These are phyloP conservation scores for Digitonthophagus gazella DNA, from an alignment of 2,888 invertebrate genomes.

Conservation along the genomic window DNA sequence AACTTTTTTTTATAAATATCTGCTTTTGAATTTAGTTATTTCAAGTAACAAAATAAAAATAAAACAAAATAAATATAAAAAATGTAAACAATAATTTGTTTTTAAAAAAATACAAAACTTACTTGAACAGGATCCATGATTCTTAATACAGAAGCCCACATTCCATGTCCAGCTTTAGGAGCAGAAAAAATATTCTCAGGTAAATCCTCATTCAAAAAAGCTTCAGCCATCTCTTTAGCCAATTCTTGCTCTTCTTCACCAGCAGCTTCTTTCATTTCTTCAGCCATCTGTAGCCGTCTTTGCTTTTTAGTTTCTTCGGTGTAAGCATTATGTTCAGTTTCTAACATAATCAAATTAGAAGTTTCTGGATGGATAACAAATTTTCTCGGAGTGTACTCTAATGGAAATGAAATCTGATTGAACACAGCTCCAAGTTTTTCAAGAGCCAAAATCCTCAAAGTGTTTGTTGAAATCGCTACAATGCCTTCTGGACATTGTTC, in stretches of 20 bases:
- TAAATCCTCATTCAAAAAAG: conserved; percentile 90
- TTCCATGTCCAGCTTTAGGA: conserved; percentile 91
- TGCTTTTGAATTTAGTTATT: too few relatives aligned
- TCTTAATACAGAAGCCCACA: conserved; percentile 93
- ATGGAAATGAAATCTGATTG: conserved; percentile 89
- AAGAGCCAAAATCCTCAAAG: conserved; percentile 91
- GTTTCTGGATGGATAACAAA: conserved; percentile 92
- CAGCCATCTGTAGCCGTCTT: conserved; percentile 91
- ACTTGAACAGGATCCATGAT: conserved; percentile 78
- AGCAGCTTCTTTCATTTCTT: conserved; percentile 97
- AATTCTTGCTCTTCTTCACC: conserved; percentile 93
- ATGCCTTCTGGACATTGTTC: conserved; percentile 99
- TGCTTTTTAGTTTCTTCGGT: conserved; percentile 95
- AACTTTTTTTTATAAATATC: too few relatives aligned
- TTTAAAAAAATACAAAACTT: conserved; percentile 17
- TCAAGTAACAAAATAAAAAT: too few relatives aligned
- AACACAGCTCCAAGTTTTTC: conserved; percentile 99
- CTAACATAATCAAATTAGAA: conserved; percentile 85
- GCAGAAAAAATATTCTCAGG: conserved; percentile 94
- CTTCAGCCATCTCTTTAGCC: conserved; percentile 96
- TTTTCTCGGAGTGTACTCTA: conserved; percentile 94
- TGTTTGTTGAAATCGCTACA: conserved; percentile 98
- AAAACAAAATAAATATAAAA: too few relatives aligned
- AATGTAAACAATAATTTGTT: too few relatives aligned
- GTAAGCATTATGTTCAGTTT: conserved; percentile 98